Percentiles rank a stretch among this genome's conserved stretches.
Evolutionary conservation across 2,888 invertebrate genomes (phyloP).

Genomic region (Drosophila fungiperda): DNA sequence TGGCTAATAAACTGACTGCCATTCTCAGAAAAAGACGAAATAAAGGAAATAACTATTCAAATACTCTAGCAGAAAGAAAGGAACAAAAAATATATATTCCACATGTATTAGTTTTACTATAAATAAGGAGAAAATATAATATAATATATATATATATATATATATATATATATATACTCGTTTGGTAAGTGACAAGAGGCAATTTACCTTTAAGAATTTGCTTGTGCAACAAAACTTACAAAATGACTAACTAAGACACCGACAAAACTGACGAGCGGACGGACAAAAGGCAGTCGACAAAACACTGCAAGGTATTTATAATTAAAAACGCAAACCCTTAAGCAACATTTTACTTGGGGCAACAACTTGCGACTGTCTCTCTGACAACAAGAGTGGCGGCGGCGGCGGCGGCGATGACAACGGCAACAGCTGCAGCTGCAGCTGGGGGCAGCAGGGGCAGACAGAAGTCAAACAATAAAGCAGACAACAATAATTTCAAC

Average conservation of each 20-base stretch:
- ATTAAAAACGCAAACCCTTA: conserved; percentile 75
- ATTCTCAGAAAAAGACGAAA: conserved; percentile 20
- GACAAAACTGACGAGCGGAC: conserved; percentile 39
- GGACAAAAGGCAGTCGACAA: conserved; percentile 31
- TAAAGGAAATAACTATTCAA: conserved; percentile 3
- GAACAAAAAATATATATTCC: too few species aligned
- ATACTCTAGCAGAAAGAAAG: conserved; percentile 11
- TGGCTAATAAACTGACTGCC: conserved; percentile 70
- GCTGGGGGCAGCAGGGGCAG: conserved; percentile 40
- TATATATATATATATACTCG: neutral
- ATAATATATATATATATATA: neutral
- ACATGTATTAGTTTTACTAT: neutral
- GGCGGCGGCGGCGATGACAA: neutral
- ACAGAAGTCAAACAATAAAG: conserved; percentile 80
- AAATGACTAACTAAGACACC: conserved; percentile 10
- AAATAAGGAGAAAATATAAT: neutral
- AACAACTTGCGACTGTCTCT: conserved; percentile 35
- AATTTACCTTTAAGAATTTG: conserved; percentile 57
- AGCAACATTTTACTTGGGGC: conserved; percentile 67
- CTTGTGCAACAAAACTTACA: conserved; percentile 34
- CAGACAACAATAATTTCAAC: conserved; percentile 79
- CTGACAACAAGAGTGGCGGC: neutral
- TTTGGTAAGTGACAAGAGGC: conserved; percentile 26
- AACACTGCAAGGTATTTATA: conserved; percentile 73
- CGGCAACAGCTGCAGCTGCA: neutral